Base-by-base conservation (phyloP, 2,797 vertebrate genomes). In the Babyrousa celebensis region DNA sequence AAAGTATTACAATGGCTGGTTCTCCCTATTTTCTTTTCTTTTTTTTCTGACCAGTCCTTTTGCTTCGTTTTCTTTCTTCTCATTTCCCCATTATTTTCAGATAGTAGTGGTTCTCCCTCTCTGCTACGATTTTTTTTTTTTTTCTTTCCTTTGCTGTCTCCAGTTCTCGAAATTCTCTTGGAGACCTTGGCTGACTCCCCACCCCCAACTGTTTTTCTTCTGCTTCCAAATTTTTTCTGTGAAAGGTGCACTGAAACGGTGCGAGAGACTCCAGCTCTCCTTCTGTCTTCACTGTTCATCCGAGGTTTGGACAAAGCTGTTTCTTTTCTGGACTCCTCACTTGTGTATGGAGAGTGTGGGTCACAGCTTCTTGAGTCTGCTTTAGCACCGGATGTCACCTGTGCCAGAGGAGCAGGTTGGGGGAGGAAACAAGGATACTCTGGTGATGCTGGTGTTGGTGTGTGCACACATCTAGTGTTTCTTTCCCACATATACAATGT, bases 141-240 rank as follows among this genome's bases (percentile, higher is more conserved):
- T 40, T 23, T 67, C 72, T 86, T 52, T 74, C 32, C 32, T 77
- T 72, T 89, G 14, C 36, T 89, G 27, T 71, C 63, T 70, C 29
- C 85, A 83, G 27, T 86, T 87, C 79, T 93, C 89, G 63, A 79
- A 88, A 78, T 95, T 96, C 70, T 84, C 79, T 86, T 68, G 85
- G 72, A 65, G 94, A 72, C 20, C 58, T 89, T 93, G 88, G 91
- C 85, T 78, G 62, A 96, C 14, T 94, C 52, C 17, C 74, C 43
- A 63, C 68, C 89, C 89, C 71, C 90, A 92, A 70, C 86, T 94
- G 75, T 91, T 90, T 93, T 88, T 29, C 70, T 58, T 15, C 6
- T 1, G 43, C 80, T 94, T 94, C 91, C 83, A 88, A 93, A 27
- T 36, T 85, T 79, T 95, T 70, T 87, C 87, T 85, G 58, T 11